phyloP scores from a whole-genome alignment of 2,888 invertebrate species.

The Oscheius onirici region DNA sequence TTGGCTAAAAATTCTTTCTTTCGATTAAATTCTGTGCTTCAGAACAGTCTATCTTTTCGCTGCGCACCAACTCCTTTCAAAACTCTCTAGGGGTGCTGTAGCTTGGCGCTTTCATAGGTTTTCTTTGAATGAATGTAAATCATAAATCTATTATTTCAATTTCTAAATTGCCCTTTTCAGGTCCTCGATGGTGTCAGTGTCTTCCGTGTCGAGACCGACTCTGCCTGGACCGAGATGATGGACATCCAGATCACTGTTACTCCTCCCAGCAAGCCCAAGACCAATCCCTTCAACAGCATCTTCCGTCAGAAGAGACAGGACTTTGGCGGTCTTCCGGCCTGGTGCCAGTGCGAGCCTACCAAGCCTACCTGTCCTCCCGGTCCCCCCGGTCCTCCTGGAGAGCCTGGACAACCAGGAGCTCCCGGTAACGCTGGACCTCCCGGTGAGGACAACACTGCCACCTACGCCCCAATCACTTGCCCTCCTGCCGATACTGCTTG shows the following conservation, averaged over 20 bases:
- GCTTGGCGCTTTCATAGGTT: too few species aligned
- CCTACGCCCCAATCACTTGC: conserved; percentile 60
- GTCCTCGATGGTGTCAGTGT: conserved; percentile 62
- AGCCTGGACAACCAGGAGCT: conserved; percentile 55
- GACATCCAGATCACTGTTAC: conserved; percentile 67
- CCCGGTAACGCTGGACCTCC: conserved; percentile 61
- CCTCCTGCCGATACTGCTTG: conserved; percentile 51
- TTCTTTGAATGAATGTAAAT: too few species aligned
- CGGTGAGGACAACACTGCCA: conserved; percentile 56
- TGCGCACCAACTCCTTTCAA: too few species aligned
- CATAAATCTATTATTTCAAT: too few species aligned
- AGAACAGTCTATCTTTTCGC: not conserved
- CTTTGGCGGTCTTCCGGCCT: conserved; percentile 65
- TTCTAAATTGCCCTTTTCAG: conserved; percentile 34
- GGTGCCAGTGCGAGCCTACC: conserved; percentile 68
- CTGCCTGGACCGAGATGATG: conserved; percentile 70
- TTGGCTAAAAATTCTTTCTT: not conserved
- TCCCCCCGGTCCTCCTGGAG: conserved; percentile 61
- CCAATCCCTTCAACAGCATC: conserved; percentile 63
- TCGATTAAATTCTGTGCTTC: not conserved
- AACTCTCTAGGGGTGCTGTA: too few species aligned
- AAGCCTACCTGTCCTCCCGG: conserved; percentile 65
- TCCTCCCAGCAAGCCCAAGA: conserved; percentile 65
- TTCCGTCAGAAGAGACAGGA: conserved; percentile 68
- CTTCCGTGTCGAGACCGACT: conserved; percentile 70